Evolutionary conservation across 2,113 vertebrate genomes (phyloP).

Genomic region (Puntigrus tetrazona): DNA sequence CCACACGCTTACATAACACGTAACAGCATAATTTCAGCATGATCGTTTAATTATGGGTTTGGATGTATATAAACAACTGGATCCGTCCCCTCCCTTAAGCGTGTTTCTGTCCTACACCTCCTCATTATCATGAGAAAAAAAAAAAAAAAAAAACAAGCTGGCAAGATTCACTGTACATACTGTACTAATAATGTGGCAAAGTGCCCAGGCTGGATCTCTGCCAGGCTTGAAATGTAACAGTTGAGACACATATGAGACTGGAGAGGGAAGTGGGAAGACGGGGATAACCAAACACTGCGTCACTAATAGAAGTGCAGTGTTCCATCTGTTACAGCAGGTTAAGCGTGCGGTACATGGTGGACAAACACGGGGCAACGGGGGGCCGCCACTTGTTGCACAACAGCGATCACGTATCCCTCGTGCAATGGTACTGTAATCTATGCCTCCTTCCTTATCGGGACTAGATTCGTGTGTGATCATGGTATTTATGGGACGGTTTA

Average conservation of each 20-base stretch:
- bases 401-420: conserved; percentile 17
- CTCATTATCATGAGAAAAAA: conserved; percentile 19
- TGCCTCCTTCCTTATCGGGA: conserved; percentile 4
- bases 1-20: conserved; percentile 32
- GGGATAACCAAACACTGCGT: conserved; percentile 34
- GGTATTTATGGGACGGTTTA: conserved; percentile 67
- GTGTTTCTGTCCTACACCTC: conserved; percentile 18
- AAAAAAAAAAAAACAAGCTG: conserved; percentile 73
- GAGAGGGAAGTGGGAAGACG: conserved; percentile 28
- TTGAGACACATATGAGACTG: conserved; percentile 68
- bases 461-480: background rate
- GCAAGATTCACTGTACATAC: conserved; percentile 84
- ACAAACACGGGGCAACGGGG: background rate
- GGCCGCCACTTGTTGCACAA: background rate
- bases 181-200: conserved; percentile 82
- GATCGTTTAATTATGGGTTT: background rate
- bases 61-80: conserved; percentile 24
- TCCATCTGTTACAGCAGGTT: conserved; percentile 30
- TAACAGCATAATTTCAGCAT: conserved; percentile 27
- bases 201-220: conserved; percentile 72
- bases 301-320: conserved; percentile 44
- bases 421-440: conserved; percentile 23
- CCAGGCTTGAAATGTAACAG: conserved; percentile 78
- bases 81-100: conserved; percentile 5
- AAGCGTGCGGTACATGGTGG: background rate